A percentile compares a stretch with the other conserved stretches of the same genome.
phyloP scores from a whole-genome alignment of 1,140 invertebrate species.

The Lethrus apterus region DNA sequence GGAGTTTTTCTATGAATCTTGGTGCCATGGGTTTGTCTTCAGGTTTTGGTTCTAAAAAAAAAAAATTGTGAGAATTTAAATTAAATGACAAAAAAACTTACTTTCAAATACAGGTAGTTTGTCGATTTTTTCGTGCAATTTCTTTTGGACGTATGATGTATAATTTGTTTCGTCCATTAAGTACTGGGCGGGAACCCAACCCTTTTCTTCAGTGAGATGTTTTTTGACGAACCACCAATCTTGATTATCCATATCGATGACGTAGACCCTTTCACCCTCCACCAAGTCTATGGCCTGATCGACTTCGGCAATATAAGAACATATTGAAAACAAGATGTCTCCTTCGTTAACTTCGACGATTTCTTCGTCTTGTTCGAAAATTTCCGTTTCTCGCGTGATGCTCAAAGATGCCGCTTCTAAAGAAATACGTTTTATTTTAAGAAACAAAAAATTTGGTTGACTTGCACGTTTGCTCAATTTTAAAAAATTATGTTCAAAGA shows the following conservation, averaged over 20 bases:
- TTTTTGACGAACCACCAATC: conserved; percentile 93
- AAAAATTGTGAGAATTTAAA: background rate
- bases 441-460: background rate
- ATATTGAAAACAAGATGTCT: conserved; percentile 74
- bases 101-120: conserved; percentile 87
- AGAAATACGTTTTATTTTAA: conserved; percentile 16
- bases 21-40: conserved; percentile 73
- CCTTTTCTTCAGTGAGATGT: conserved; percentile 81
- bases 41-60: conserved; percentile 62
- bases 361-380: conserved; percentile 44
- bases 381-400: conserved; percentile 49
- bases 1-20: conserved; percentile 76
- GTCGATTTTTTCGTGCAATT: conserved; percentile 83
- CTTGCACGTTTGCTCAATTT: too few species aligned
- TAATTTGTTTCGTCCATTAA: conserved; percentile 76
- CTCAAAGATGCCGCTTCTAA: conserved; percentile 52
- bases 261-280: conserved; percentile 82
- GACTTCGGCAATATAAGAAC: conserved; percentile 79
- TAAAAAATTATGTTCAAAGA: background rate
- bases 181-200: conserved; percentile 86
- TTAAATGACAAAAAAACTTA: conserved; percentile 46
- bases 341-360: conserved; percentile 56
- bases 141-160: conserved; percentile 74
- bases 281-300: conserved; percentile 80
- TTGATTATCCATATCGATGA: conserved; percentile 68